Conservation (phyloP, 1,140 invertebrate species). For the Bicyclus anynana region DNA sequence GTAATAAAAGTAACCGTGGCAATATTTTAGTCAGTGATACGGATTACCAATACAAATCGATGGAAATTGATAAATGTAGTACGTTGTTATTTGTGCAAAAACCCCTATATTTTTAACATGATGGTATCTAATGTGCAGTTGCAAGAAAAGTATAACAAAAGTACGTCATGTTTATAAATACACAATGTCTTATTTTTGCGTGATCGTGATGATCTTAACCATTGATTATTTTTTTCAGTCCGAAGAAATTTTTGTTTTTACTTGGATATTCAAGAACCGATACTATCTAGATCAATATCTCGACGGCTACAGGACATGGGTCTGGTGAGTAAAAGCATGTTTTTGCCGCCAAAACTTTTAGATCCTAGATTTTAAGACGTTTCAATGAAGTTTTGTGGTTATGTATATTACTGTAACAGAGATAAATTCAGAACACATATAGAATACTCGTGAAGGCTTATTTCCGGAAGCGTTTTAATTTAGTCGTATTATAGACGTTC, state of each 20-base stretch:
- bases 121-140: constrained; percentile 65
- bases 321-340: constrained; percentile 76
- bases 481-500: constrained; percentile 46
- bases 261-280: constrained; percentile 83
- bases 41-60: constrained; percentile 1
- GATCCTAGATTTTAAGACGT: constrained; percentile 28
- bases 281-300: constrained; percentile 79
- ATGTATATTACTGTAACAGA: constrained; percentile 36
- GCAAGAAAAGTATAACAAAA: constrained; percentile 66
- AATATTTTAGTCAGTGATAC: constrained; percentile 5
- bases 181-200: constrained; percentile 22
- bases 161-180: constrained; percentile 43
- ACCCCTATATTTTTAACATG: constrained; percentile 34
- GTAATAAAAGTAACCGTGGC: constrained; percentile 5
- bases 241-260: constrained; percentile 81
- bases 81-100: constrained; percentile 24
- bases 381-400: constrained; percentile 41
- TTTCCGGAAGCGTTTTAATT: constrained; percentile 29
- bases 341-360: constrained; percentile 53
- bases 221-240: constrained; percentile 44
- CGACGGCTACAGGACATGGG: constrained; percentile 82
- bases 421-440: constrained; percentile 23
- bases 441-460: constrained; percentile 13
- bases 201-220: constrained; percentile 11
- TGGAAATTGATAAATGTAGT: constrained; percentile 16